Evolutionary conservation across 2,888 invertebrate species (phyloP).

Genomic region (Bombyx huttoni): DNA sequence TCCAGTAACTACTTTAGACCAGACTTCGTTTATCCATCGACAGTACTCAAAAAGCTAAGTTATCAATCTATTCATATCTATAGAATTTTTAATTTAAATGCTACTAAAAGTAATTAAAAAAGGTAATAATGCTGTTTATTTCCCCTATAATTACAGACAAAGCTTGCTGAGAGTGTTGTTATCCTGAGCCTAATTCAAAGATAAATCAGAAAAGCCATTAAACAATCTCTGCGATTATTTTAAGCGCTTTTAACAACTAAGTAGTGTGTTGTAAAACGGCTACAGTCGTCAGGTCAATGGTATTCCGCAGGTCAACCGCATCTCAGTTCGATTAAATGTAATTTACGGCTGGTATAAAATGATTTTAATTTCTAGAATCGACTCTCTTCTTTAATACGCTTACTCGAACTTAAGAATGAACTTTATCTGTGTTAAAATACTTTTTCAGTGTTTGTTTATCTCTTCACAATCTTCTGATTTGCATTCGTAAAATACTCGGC

Average conservation of each 20-base stretch:
- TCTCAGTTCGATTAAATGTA: slow-evolving; percentile 32
- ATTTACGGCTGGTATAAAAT: slow-evolving; percentile 56
- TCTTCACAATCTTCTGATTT: no score
- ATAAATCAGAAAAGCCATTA: neutral
- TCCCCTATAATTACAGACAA: neutral
- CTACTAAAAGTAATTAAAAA: no score
- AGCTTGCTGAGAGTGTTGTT: neutral
- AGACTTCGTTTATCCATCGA: no score
- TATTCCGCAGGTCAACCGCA: slow-evolving; percentile 8
- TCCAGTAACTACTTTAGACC: no score
- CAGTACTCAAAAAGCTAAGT: no score
- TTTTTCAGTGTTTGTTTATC: no score
- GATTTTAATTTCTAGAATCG: slow-evolving; percentile 36
- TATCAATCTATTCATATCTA: no score
- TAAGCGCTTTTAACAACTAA: slow-evolving; percentile 1
- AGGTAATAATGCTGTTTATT: no score
- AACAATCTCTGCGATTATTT: neutral
- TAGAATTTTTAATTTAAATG: no score
- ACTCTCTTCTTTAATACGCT: slow-evolving; percentile 8
- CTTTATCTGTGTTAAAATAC: no score
- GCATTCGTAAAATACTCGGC: no score
- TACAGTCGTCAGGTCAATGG: slow-evolving; percentile 10
- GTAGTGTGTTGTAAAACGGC: slow-evolving; percentile 10
- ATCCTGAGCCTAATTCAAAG: neutral
- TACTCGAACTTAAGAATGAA: no score